Evolutionary conservation across 2,888 invertebrate genomes (phyloP).

Genomic region (Clitarchus hookeri): DNA sequence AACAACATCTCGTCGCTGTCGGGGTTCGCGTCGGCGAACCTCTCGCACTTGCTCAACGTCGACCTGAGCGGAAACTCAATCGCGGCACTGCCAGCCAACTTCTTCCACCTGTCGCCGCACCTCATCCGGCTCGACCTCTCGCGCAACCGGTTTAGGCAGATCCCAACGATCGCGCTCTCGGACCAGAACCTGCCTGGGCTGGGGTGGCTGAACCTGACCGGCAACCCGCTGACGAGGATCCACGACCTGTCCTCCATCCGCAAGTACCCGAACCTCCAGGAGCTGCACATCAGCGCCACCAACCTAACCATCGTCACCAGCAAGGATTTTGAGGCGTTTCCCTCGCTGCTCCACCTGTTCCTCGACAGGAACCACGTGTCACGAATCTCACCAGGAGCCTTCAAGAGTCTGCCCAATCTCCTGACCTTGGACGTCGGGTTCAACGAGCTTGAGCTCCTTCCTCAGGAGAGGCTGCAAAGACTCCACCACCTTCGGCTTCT

Average conservation of each 20-base stretch:
- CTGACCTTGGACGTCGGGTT: constrained; percentile 78
- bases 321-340: constrained; percentile 84
- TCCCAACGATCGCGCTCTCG: constrained; percentile 76
- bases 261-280: constrained; percentile 77
- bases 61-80: constrained; percentile 78
- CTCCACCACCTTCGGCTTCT: constrained; percentile 72
- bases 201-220: constrained; percentile 79
- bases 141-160: constrained; percentile 76
- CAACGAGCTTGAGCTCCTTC: constrained; percentile 81
- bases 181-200: constrained; percentile 73
- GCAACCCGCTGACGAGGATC: constrained; percentile 77
- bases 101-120: constrained; percentile 73
- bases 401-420: constrained; percentile 75
- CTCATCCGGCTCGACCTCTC: constrained; percentile 78
- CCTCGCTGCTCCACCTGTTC: constrained; percentile 74
- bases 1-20: constrained; percentile 64
- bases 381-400: constrained; percentile 82
- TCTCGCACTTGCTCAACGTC: constrained; percentile 73
- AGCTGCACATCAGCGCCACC: constrained; percentile 77
- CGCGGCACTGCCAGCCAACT: constrained; percentile 78
- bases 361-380: constrained; percentile 75
- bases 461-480: constrained; percentile 82
- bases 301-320: constrained; percentile 82
- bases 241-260: constrained; percentile 70
- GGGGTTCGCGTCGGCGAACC: constrained; percentile 75